Conservation (phyloP, 2,113 vertebrate genomes). For the Syrrhaptes paradoxus region DNA sequence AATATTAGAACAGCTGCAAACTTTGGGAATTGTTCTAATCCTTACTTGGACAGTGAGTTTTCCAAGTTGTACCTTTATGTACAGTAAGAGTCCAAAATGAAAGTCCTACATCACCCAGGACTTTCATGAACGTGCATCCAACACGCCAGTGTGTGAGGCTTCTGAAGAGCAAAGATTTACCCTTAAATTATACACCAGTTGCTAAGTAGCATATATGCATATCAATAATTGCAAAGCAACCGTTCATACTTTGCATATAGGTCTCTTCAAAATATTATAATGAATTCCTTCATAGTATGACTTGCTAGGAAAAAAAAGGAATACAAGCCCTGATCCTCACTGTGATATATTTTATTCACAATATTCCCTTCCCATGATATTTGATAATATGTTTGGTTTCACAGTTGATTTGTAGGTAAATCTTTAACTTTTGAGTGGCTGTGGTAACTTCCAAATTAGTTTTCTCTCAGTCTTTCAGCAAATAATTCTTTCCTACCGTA, state of each 20-base stretch:
- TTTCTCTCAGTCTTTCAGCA: slow-evolving; percentile 27
- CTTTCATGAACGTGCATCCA: not conserved
- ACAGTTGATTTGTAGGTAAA: slow-evolving; percentile 3
- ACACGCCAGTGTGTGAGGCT: not conserved
- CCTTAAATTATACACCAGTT: not conserved
- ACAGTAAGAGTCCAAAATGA: not conserved
- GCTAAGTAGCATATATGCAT: not conserved
- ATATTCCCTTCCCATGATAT: not conserved
- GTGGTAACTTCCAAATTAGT: slow-evolving; percentile 29
- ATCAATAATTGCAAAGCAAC: not conserved
- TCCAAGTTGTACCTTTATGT: not conserved
- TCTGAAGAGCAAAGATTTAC: not conserved
- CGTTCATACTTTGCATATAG: not conserved
- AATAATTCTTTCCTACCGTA: slow-evolving; percentile 29
- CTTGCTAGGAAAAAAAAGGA: not conserved
- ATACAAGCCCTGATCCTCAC: not conserved
- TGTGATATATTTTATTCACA: slow-evolving; percentile 5
- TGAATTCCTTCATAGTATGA: not conserved
- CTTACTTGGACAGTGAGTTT: not conserved
- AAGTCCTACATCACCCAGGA: not conserved
- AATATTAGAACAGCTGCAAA: not conserved
- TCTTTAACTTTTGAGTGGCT: slow-evolving; percentile 21
- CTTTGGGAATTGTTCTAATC: not conserved
- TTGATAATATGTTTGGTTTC: not conserved
- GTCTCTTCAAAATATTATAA: not conserved